phyloP scores from a whole-genome alignment of 2,888 invertebrate genomes.

The Perithous albicinctus region DNA sequence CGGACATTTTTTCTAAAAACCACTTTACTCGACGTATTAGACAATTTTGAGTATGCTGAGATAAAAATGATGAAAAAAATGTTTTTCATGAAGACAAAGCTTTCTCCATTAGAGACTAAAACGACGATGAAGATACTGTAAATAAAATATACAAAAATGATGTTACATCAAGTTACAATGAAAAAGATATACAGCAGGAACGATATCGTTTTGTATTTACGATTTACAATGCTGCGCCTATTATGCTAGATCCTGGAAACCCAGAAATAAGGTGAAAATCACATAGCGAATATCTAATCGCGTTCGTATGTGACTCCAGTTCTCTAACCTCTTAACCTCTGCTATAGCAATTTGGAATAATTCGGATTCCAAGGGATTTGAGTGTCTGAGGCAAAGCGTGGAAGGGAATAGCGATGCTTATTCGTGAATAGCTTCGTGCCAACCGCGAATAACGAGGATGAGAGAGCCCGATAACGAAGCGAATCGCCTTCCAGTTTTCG shows the following conservation, averaged over 20 bases:
- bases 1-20: too few species aligned
- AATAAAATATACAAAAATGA: too few species aligned
- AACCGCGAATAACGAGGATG: constrained; percentile 47
- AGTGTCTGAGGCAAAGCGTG: not conserved
- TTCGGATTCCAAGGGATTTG: constrained; percentile 57
- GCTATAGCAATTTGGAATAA: constrained; percentile 53
- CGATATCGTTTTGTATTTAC: not conserved
- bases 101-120: too few species aligned
- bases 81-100: too few species aligned
- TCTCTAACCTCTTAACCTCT: not conserved
- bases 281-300: constrained; percentile 56
- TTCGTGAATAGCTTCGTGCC: constrained; percentile 61
- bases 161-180: too few species aligned
- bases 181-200: not conserved
- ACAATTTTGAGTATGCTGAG: too few species aligned
- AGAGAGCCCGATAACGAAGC: constrained; percentile 54
- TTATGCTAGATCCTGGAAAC: not conserved
- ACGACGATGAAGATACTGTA: too few species aligned
- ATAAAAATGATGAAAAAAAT: too few species aligned
- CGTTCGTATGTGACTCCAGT: constrained; percentile 46
- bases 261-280: constrained; percentile 18
- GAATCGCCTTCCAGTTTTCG: constrained; percentile 52
- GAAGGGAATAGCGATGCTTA: constrained; percentile 42
- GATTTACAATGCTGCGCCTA: not conserved
- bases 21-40: too few species aligned